Evolutionary conservation across 2,113 vertebrate species (phyloP), one percentile per base, ranked within the genome.

Genomic region (Narcine bancroftii): DNA sequence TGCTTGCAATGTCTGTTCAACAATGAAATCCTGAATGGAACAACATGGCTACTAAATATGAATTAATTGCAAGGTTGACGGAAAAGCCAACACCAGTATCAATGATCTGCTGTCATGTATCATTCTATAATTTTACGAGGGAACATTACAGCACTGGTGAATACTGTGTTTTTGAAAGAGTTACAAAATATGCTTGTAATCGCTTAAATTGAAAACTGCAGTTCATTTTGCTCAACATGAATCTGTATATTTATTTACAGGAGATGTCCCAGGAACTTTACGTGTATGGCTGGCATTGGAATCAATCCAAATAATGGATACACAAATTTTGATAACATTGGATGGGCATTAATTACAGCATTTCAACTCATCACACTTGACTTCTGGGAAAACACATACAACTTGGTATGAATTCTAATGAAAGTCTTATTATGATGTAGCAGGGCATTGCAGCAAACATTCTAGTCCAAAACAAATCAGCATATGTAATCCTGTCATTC

Each of bases 331-430:
- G 92, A 92, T 47, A 81, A 92, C 66, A 89, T 92, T 92, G 92
- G 92, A 75, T 92, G 92, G 92, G 92, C 83, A 33, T 76, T 92
- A 63, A 92, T 92, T 39, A 92, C 92, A 73, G 83, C 92, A 50
- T 92, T 92, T 79, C 92, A 92, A 85, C 83, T 92, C 71, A 89
- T 92, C 66, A 92, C 92, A 72, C 66, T 92, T 13, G 92, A 92
- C 47, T 85, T 75, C 83, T 92, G 92, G 92, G 92, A 92, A 92
- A 92, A 92, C 36, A 56, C 66, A 19, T 92, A 92, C 53, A 92
- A 92, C 69, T 76, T 92, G 92, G 92, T 92, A 92, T 89, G 83
- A 73, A 65, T 50, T 66, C 53, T 9, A 60, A 33, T 50, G 66
- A 69, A 26, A 29, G 33, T 47, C n/a, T 36, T 65, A 71, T 77